Evolutionary conservation across 2,113 vertebrate species (phyloP).

Genomic region (Perccottus glenii): DNA sequence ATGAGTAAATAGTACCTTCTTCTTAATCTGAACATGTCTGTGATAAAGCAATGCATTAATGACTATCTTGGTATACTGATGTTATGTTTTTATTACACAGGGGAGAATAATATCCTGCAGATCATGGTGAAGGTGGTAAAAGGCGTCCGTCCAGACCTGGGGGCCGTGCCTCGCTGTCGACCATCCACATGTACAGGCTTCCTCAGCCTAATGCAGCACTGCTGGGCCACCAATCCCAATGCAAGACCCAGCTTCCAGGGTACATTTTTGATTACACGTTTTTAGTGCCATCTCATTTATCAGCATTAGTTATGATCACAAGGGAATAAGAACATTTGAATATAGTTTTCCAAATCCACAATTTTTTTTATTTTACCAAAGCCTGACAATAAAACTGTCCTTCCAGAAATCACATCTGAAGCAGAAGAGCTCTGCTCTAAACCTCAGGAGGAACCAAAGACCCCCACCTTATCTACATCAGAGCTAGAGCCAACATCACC

Average conservation of each 20-base stretch:
- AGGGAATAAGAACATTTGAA: neutral
- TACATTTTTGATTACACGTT: conserved; percentile 56
- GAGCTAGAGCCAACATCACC: conserved; percentile 58
- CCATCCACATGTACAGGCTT: conserved; percentile 86
- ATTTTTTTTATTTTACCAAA: neutral
- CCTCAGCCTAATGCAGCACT: conserved; percentile 90
- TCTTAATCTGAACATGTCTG: conserved; percentile 31
- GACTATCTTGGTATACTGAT: neutral
- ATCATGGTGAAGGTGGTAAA: conserved; percentile 98
- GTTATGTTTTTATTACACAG: conserved; percentile 65
- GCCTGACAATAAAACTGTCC: conserved; percentile 18
- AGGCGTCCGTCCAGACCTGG: conserved; percentile 91
- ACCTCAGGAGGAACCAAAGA: conserved; percentile 87
- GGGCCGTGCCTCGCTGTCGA: conserved; percentile 84
- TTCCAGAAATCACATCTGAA: conserved; percentile 92
- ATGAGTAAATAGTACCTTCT: conserved; percentile 39
- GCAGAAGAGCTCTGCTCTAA: conserved; percentile 92
- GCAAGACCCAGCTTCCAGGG: conserved; percentile 93
- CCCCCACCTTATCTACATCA: conserved; percentile 51
- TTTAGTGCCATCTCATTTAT: neutral
- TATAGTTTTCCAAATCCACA: no score
- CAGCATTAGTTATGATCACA: neutral
- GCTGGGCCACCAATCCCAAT: conserved; percentile 87
- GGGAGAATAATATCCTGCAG: conserved; percentile 97
- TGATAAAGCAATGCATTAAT: conserved; percentile 13